Base-by-base conservation (phyloP, 2,113 vertebrate genomes). In the Bambusicola thoracicus region DNA sequence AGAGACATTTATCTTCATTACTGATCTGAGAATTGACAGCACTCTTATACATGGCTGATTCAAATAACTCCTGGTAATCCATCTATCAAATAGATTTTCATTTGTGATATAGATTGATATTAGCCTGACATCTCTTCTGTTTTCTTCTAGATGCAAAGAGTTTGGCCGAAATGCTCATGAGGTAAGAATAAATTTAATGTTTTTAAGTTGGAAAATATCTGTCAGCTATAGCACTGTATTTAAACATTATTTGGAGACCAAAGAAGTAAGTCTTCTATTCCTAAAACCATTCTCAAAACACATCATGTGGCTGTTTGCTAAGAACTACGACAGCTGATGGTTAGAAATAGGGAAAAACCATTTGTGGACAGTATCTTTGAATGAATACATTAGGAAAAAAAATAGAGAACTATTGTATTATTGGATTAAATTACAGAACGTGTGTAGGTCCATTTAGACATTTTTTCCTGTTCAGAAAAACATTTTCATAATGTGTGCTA, bases 121-220 rank as follows among this genome's bases (percentile, higher is more conserved):
- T 43, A 51, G 38, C 72, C 83, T 96, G 81, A 97, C 49, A 75
- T 89, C 94, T 93, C 93, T 85, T 98, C 95, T 97, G 0, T 98
- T 98, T 96, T 97, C 96, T 98, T 95, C 90, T 98, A 99, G 99
- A 99, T 98, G 99, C 99, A 70, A 99, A 99, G 97, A 99, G 99
- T 97, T 98, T 99, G 95, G 99, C 99, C 19, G 99, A 99, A 98
- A 99, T 99, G 99, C 98, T 99, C 83, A 99, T 99, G 99, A 99
- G 99, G 99, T 99, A 98, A 98, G 98, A 93, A 68, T 14, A 87
- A 49, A 9, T 32, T 63, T n/a, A 34, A 16, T 65, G 15, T 46
- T 43, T 84, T 66, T 30, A 7, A 69, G 48, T 13, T 68, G 14
- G 65, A 68, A 53, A 61, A 44, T 34, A 5, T 73, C 43, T 82